Conservation (phyloP, 1,140 invertebrate species). For the Eurosta solidaginis region DNA sequence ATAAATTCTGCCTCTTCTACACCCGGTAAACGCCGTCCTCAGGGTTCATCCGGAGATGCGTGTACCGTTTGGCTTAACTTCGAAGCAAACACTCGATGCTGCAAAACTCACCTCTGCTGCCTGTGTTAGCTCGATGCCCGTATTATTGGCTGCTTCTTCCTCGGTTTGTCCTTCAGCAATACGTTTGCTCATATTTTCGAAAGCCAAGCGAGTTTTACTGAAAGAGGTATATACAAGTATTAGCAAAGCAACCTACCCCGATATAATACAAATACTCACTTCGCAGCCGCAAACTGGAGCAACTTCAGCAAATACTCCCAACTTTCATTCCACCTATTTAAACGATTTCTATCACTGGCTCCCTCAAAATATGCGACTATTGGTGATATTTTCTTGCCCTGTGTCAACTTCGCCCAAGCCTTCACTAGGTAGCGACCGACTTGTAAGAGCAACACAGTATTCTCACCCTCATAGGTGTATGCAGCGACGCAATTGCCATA, state of each 20-base stretch:
- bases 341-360: slow-evolving; percentile 54
- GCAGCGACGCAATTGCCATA: slow-evolving; percentile 84
- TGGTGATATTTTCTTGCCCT: slow-evolving; percentile 64
- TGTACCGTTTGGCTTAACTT: neutral
- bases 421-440: slow-evolving; percentile 82
- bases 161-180: slow-evolving; percentile 66
- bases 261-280: slow-evolving; percentile 63
- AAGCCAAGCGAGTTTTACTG: slow-evolving; percentile 74
- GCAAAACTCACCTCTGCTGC: slow-evolving; percentile 68
- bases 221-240: slow-evolving; percentile 39
- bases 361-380: slow-evolving; percentile 70
- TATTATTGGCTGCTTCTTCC: slow-evolving; percentile 84
- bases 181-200: slow-evolving; percentile 69
- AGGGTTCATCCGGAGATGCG: neutral
- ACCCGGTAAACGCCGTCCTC: neutral
- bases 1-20: neutral
- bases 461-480: slow-evolving; percentile 95
- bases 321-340: slow-evolving; percentile 67
- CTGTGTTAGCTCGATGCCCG: slow-evolving; percentile 76
- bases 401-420: slow-evolving; percentile 67
- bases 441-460: slow-evolving; percentile 90
- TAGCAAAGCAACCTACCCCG: neutral
- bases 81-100: neutral
- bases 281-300: slow-evolving; percentile 71
- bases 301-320: slow-evolving; percentile 68